phyloP scores from a whole-genome alignment of 2,888 invertebrate species.

The Lasioglossum villosulum region DNA sequence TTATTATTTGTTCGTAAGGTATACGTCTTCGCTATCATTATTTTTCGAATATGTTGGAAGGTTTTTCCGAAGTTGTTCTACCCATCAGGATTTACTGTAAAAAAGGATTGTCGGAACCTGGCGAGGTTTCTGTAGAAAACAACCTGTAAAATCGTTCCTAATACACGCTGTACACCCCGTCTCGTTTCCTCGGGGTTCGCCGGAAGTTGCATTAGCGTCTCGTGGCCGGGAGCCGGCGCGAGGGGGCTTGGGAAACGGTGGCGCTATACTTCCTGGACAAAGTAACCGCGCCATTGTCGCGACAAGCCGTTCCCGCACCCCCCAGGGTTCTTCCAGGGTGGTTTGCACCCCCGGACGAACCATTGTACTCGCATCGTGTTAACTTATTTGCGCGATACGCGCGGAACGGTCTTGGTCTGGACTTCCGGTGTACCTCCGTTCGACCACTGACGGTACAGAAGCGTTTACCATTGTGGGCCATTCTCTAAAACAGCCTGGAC shows the following conservation, averaged over 20 bases:
- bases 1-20: no score
- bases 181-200: conserved; percentile 57
- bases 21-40: no score
- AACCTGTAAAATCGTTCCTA: conserved; percentile 57
- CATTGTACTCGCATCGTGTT: conserved; percentile 72
- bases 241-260: conserved; percentile 56
- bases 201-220: conserved; percentile 77
- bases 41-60: not conserved
- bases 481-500: not conserved
- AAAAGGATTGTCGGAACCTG: conserved; percentile 11
- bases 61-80: not conserved
- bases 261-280: conserved; percentile 76
- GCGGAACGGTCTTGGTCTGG: conserved; percentile 52
- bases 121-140: conserved; percentile 25
- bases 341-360: conserved; percentile 43
- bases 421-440: conserved; percentile 43
- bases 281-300: conserved; percentile 77
- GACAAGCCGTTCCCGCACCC: conserved; percentile 66
- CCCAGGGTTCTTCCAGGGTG: conserved; percentile 29
- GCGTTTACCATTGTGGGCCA: not conserved
- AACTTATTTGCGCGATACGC: conserved; percentile 73
- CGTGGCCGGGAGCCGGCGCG: conserved; percentile 60
- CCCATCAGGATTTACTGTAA: not conserved
- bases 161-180: conserved; percentile 56
- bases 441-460: conserved; percentile 25